Base-by-base conservation (phyloP, 2,888 invertebrate species). In the Xestia sexstrigata region DNA sequence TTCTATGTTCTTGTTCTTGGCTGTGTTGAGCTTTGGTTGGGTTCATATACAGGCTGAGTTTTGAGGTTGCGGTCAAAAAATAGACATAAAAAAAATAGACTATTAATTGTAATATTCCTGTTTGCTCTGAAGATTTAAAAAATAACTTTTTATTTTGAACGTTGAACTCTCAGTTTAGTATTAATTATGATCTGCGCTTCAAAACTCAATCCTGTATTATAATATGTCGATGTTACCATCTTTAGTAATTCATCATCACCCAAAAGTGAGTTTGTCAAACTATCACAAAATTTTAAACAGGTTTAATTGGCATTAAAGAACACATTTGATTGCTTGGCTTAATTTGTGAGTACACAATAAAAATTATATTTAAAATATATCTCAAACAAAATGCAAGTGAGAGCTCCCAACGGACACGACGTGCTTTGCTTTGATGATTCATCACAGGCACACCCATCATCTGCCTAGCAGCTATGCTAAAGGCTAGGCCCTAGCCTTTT, bases 271-370 rank as follows among this genome's bases (percentile, higher is more conserved):
- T 60, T 55, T n/a, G 13, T 30, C 9, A 62, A 30, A 11, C 11
- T 30, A 20, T 35, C 20, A 42, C 15, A 62, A 76, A 30, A 39
- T 17, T 30, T 20, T 9, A 6, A 26, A 58, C 13, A 6, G 17
- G 4, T 65, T 35, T 39, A 55, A 76, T 76, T 78, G 47, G 49
- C 49, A 20, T 49, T 49, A 6, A n/a, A 55, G 15, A 26, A 58
- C 58, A 9, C 11, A 58, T 26, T 26, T 13, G 8, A 60, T 60
- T 17, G 17, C 60, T 60, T 60, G 7, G 70, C 70, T 78, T 79
- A 79, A 49, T 45, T 65, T 49, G 15, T 30, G 4, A 23, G 39
- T 55, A 45, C 35, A 26, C 6, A 62, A 76, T 47, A 7, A 58
- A n/a, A 39, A 52, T 35, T 35, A 30, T 20, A 17, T n/a, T 7